phyloP scores from a whole-genome alignment of 2,113 vertebrate species.

The Donacobius atricapilla region DNA sequence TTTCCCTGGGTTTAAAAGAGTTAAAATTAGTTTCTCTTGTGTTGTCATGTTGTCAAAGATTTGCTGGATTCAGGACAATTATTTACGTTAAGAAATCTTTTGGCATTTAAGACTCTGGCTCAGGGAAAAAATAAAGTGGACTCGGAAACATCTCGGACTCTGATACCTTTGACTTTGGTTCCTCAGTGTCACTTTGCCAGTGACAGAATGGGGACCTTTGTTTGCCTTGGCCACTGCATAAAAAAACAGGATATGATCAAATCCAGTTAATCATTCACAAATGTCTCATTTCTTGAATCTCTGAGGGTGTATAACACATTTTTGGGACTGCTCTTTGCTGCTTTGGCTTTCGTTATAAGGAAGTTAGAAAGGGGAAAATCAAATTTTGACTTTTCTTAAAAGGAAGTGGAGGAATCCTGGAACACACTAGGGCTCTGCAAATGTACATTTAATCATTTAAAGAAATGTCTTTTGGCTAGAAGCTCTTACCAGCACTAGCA shows the following conservation, averaged over 20 bases:
- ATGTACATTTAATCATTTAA: conserved; percentile 61
- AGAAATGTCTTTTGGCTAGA: conserved; percentile 57
- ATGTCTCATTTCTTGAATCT: conserved; percentile 54
- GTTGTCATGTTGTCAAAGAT: neutral
- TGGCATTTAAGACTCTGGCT: neutral
- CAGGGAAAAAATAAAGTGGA: neutral
- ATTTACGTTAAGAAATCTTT: conserved; percentile 1
- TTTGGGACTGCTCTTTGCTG: conserved; percentile 46
- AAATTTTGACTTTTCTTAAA: conserved; percentile 50
- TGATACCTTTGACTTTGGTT: conserved; percentile 1
- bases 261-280: conserved; percentile 64
- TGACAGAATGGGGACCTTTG: conserved; percentile 35
- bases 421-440: conserved; percentile 41
- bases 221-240: conserved; percentile 58
- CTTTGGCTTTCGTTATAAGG: conserved; percentile 61
- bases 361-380: conserved; percentile 47
- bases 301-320: conserved; percentile 46
- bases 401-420: conserved; percentile 57
- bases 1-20: neutral
- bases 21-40: neutral
- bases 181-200: neutral
- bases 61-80: neutral
- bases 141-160: neutral
- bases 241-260: conserved; percentile 59
- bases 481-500: neutral